A percentile compares a stretch with the other conserved stretches of the same genome.
Evolutionary conservation across 2,797 vertebrate species (phyloP).

Genomic region (Pipistrellus pipistrellus): DNA sequence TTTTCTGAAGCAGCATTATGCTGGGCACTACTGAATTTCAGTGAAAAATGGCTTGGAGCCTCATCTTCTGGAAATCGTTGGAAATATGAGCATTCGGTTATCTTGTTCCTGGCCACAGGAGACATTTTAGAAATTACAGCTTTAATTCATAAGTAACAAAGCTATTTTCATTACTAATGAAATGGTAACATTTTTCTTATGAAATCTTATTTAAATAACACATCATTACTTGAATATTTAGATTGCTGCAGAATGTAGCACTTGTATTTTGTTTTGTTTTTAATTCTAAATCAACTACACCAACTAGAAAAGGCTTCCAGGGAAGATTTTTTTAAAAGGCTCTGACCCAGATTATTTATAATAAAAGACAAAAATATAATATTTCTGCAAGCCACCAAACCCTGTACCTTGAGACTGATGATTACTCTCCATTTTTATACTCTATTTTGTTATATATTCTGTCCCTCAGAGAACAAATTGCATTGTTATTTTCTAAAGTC

Average conservation of each 20-base stretch:
- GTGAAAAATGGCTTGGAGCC: conserved; percentile 33
- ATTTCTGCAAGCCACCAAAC: background rate
- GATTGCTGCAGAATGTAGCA: background rate
- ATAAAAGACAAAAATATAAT: background rate
- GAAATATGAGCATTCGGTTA: conserved; percentile 30
- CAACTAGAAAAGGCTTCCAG: background rate
- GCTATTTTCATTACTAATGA: conserved; percentile 36
- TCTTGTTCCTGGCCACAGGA: conserved; percentile 25
- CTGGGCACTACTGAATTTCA: conserved; percentile 51
- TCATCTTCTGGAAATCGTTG: conserved; percentile 65
- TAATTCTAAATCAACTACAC: conserved; percentile 11
- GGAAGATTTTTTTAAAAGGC: background rate
- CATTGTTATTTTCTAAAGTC: background rate
- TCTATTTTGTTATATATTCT: background rate
- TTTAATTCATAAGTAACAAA: conserved; percentile 50
- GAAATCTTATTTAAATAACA: conserved; percentile 57
- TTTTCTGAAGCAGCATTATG: conserved; percentile 50
- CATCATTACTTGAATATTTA: background rate
- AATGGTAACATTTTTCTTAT: background rate
- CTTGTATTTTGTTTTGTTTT: background rate
- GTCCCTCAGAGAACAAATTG: background rate
- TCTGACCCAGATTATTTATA: background rate
- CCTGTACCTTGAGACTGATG: background rate
- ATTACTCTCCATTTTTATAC: background rate
- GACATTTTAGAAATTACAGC: conserved; percentile 31